Evolutionary conservation across 2,113 vertebrate species (phyloP).

Genomic region (Peromyscus leucopus): DNA sequence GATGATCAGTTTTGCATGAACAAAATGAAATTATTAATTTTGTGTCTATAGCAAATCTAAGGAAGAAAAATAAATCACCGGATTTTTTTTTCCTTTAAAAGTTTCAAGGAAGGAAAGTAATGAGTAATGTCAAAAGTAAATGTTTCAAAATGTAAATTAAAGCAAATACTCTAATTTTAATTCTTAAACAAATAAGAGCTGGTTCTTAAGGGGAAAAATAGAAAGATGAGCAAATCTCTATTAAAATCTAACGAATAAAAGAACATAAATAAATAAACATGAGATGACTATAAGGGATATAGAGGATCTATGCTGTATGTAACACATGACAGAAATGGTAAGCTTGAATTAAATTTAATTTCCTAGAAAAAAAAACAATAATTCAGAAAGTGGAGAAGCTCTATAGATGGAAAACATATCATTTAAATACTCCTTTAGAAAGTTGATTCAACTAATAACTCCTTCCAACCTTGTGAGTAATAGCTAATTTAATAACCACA

Average conservation of each 20-base stretch:
- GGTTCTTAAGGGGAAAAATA: slow-evolving; percentile 9
- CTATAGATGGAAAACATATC: slow-evolving; percentile 31
- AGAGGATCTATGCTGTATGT: not conserved
- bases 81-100: slow-evolving; percentile 22
- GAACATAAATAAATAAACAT: slow-evolving; percentile 40
- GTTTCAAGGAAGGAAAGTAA: slow-evolving; percentile 56
- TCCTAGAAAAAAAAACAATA: slow-evolving; percentile 31
- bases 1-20: slow-evolving; percentile 74
- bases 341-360: slow-evolving; percentile 46
- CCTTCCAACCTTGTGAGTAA: not conserved
- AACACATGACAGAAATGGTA: not conserved
- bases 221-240: slow-evolving; percentile 35
- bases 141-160: slow-evolving; percentile 66
- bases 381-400: not conserved
- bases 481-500: not conserved
- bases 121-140: slow-evolving; percentile 64
- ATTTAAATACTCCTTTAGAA: slow-evolving; percentile 28
- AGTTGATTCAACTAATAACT: slow-evolving; percentile 29
- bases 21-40: slow-evolving; percentile 74
- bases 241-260: slow-evolving; percentile 54
- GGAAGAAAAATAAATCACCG: slow-evolving; percentile 39
- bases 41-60: slow-evolving; percentile 48
- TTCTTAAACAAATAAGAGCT: slow-evolving; percentile 35
- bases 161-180: slow-evolving; percentile 60
- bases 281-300: not conserved